Conservation (phyloP, 2,113 vertebrate genomes). For the Ia io region DNA sequence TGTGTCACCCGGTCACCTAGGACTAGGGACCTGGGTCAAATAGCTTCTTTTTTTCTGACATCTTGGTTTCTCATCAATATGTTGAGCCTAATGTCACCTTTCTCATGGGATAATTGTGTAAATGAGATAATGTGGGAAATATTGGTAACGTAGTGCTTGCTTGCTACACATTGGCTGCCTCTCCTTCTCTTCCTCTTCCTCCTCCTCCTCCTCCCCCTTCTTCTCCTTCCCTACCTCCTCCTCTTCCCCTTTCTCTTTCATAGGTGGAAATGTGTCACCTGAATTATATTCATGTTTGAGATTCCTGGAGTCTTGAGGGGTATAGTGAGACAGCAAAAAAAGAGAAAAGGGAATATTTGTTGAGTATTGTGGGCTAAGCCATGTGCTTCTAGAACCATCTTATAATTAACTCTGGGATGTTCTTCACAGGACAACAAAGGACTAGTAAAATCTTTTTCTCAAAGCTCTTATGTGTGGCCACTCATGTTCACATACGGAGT, state of each 20-base stretch:
- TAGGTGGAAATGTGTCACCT: background rate
- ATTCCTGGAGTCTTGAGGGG: background rate
- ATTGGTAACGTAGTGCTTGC: fast-evolving
- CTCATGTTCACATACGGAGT: background rate
- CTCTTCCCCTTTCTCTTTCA: background rate
- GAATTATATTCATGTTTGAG: background rate
- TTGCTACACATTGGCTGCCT: background rate
- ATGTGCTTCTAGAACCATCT: background rate
- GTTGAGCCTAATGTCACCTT: background rate
- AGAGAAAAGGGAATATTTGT: background rate
- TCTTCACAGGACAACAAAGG: background rate
- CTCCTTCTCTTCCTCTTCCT: background rate
- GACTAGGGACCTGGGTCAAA: background rate
- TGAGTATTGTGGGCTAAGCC: background rate
- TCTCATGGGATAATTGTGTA: background rate
- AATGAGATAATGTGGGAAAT: background rate
- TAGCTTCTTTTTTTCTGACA: background rate
- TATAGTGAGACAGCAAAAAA: background rate
- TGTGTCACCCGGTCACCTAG: background rate
- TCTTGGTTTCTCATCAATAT: background rate
- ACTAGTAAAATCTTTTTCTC: background rate
- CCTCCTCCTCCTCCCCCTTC: background rate
- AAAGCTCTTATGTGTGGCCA: background rate
- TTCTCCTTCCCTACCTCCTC: background rate
- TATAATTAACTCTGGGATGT: background rate